phyloP scores from a whole-genome alignment of 2,113 vertebrate species.

The Opisthocomus hoazin region DNA sequence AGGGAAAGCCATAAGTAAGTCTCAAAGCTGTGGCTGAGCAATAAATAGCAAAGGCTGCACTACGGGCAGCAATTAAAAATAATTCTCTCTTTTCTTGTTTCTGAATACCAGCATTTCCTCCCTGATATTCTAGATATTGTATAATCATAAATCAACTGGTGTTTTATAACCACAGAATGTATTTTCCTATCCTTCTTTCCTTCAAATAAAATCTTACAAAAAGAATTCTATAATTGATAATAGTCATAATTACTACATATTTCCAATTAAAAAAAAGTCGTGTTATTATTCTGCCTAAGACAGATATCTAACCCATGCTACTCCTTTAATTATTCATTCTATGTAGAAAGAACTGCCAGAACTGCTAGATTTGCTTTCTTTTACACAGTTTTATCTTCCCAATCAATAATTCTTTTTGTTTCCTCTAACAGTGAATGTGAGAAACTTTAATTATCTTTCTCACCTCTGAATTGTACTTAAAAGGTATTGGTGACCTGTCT shows the following conservation, averaged over 20 bases:
- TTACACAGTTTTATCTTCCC: neutral
- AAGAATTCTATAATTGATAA: neutral
- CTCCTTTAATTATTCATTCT: neutral
- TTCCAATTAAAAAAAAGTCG: neutral
- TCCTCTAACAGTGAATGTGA: neutral
- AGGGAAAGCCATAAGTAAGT: neutral
- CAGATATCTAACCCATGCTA: neutral
- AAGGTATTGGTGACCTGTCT: neutral
- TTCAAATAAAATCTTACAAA: neutral
- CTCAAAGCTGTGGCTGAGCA: neutral
- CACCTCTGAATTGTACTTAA: neutral
- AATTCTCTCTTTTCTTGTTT: neutral
- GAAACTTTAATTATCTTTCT: neutral
- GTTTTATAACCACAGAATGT: neutral
- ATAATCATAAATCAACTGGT: neutral
- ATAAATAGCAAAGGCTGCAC: neutral
- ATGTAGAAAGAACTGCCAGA: neutral
- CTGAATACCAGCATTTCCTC: neutral
- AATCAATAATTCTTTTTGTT: neutral
- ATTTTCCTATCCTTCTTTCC: neutral
- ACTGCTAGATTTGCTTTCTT: neutral
- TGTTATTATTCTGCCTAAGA: neutral
- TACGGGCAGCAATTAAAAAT: neutral
- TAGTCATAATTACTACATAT: neutral
- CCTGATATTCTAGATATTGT: neutral